Percentiles rank a stretch among this genome's conserved stretches.
These are phyloP conservation scores for Luehdorfia chinensis DNA, from an alignment of 1,140 invertebrate species.

Conservation along the genomic window DNA sequence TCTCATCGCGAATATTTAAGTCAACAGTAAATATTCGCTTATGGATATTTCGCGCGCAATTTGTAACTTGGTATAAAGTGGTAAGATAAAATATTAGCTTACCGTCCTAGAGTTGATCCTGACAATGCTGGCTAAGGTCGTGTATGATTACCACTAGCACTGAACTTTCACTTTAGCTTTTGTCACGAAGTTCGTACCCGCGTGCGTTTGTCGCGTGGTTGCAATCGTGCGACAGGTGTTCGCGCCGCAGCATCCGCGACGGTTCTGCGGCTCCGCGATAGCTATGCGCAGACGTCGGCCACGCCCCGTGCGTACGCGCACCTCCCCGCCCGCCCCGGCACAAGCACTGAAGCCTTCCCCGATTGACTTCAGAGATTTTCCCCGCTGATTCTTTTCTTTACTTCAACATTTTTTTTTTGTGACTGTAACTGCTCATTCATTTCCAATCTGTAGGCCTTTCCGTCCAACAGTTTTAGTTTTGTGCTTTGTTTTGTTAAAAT, in stretches of 20 bases:
- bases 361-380: constrained; percentile 46
- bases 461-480: no score
- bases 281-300: constrained; percentile 29
- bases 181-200: constrained; percentile 15
- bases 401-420: neutral
- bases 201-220: constrained; percentile 13
- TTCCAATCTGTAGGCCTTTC: no score
- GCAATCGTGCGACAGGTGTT: constrained; percentile 43
- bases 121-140: constrained; percentile 8
- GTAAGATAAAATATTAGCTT: constrained; percentile 51
- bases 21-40: no score
- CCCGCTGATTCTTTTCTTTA: constrained; percentile 17
- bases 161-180: constrained; percentile 12
- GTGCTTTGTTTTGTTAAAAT: no score
- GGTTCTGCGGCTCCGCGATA: constrained; percentile 54
- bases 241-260: constrained; percentile 60
- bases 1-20: no score
- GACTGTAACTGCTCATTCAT: neutral
- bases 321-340: constrained; percentile 45
- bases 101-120: constrained; percentile 60
- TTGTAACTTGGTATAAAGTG: constrained; percentile 20
- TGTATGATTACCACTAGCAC: constrained; percentile 16
- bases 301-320: constrained; percentile 67
- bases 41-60: no score
- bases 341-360: constrained; percentile 53